Percentiles rank a stretch among this genome's conserved stretches.
Conservation (phyloP, 2,797 vertebrate species). For the Xyrichtys novacula region DNA sequence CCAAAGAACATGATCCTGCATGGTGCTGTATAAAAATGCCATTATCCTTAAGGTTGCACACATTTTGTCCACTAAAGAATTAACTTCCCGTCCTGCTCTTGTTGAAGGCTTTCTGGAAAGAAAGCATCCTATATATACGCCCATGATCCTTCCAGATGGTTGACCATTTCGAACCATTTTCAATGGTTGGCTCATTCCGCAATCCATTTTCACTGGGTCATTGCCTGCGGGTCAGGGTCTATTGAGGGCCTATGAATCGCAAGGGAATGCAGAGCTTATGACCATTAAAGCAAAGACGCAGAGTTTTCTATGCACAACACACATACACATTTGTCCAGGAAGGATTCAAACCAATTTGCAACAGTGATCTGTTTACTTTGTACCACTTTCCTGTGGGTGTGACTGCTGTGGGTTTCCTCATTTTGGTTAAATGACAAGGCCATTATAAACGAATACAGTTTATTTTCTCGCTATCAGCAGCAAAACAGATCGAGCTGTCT, state of each 20-base stretch:
- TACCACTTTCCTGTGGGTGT: not conserved
- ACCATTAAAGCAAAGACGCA: constrained; percentile 42
- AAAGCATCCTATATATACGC: constrained; percentile 51
- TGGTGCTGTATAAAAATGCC: not conserved
- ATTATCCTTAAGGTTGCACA: constrained; percentile 7
- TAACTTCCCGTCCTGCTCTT: constrained; percentile 29
- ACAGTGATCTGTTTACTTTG: not conserved
- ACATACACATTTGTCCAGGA: not conserved
- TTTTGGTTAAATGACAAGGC: constrained; percentile 2
- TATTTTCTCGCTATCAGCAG: constrained; percentile 42
- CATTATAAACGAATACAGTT: constrained; percentile 37
- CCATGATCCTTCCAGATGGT: constrained; percentile 70
- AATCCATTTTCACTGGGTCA: constrained; percentile 68
- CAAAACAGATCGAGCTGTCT: constrained; percentile 49
- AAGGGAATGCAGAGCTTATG: constrained; percentile 42
- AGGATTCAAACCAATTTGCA: not conserved
- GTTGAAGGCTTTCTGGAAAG: constrained; percentile 42
- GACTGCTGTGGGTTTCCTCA: not conserved
- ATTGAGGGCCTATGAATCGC: constrained; percentile 57
- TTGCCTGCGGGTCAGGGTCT: constrained; percentile 55
- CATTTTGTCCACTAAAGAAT: constrained; percentile 42
- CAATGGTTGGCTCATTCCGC: constrained; percentile 62
- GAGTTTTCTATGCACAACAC: constrained; percentile 24
- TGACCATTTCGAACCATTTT: constrained; percentile 68
- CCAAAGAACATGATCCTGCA: not conserved